phyloP scores from a whole-genome alignment of 2,888 invertebrate genomes.

The Chesias legatella region DNA sequence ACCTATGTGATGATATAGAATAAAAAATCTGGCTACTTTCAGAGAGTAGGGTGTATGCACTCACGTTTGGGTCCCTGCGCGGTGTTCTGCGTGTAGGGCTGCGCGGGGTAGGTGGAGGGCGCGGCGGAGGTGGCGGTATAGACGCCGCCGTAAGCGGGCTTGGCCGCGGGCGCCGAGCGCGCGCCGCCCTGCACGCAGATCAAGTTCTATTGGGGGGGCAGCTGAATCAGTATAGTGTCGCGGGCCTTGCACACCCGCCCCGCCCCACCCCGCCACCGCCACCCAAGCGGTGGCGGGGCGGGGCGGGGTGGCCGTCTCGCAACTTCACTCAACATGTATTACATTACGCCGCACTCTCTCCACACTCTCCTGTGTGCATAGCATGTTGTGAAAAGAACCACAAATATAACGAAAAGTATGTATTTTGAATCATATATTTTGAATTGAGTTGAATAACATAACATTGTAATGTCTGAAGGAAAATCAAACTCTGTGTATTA shows the following conservation, averaged over 20 bases:
- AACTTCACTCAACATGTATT: too few species aligned
- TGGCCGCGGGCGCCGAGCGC: slow-evolving; percentile 82
- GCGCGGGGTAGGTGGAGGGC: slow-evolving; percentile 64
- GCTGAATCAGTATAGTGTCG: slow-evolving; percentile 8
- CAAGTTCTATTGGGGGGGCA: slow-evolving; percentile 31
- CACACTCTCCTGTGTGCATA: too few species aligned
- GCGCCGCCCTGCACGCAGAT: slow-evolving; percentile 54
- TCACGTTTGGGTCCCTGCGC: slow-evolving; percentile 82
- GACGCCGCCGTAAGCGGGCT: slow-evolving; percentile 81
- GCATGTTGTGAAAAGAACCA: too few species aligned
- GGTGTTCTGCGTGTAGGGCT: slow-evolving; percentile 71
- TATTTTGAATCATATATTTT: slow-evolving; percentile 5
- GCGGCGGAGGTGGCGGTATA: slow-evolving; percentile 81
- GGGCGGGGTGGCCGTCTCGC: too few species aligned
- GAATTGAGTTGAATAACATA: neutral
- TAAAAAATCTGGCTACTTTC: too few species aligned
- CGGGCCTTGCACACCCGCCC: neutral
- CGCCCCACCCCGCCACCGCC: too few species aligned
- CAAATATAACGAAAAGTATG: too few species aligned
- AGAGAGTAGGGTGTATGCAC: slow-evolving; percentile 39
- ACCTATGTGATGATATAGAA: too few species aligned
- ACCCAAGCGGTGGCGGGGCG: too few species aligned
- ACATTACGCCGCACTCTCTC: too few species aligned
- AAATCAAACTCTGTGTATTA: slow-evolving; percentile 18
- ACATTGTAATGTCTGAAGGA: slow-evolving; percentile 2